These are phyloP conservation scores for Etia nguti DNA, from an alignment of 2,113 vertebrate genomes.

Conservation along the genomic window DNA sequence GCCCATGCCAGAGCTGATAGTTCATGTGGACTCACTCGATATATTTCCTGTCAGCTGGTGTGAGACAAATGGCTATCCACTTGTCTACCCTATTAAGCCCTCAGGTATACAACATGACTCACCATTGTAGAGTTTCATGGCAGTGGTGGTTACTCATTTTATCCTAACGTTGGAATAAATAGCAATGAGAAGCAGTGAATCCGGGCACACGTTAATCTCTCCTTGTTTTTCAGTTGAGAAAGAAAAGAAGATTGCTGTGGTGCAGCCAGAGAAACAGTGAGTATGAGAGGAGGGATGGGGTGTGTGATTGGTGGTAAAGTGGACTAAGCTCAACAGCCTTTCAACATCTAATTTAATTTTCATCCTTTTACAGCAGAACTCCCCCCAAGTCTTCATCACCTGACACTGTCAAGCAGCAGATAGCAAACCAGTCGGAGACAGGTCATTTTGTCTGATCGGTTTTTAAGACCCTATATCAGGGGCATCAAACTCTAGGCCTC, in stretches of 20 bases:
- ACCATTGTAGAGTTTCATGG: not conserved
- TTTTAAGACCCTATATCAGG: not conserved
- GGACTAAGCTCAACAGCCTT: not conserved
- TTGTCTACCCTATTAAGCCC: conserved; percentile 85
- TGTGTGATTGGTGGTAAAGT: not conserved
- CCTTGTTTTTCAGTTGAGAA: conserved; percentile 78
- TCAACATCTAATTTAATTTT: conserved; percentile 6
- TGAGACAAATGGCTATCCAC: conserved; percentile 94
- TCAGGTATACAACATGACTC: conserved; percentile 69
- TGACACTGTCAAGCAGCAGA: conserved; percentile 66
- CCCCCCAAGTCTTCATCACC: conserved; percentile 66
- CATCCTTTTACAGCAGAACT: conserved; percentile 44
- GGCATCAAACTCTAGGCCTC: too few relatives aligned
- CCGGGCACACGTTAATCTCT: not conserved
- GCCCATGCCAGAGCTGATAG: conserved; percentile 86
- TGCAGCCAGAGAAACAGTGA: conserved; percentile 96
- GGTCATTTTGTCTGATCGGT: conserved; percentile 44
- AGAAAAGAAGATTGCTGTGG: conserved; percentile 88
- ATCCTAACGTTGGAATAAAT: not conserved
- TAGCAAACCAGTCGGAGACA: conserved; percentile 62
- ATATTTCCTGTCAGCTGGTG: conserved; percentile 98
- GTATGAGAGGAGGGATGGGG: conserved; percentile 47
- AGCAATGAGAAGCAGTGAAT: not conserved
- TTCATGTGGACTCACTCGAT: conserved; percentile 91
- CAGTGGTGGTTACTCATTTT: not conserved